A percentile compares a stretch with the other conserved stretches of the same genome.
Evolutionary conservation across 1,140 invertebrate species (phyloP).

Genomic region (Drosophila seguyi): DNA sequence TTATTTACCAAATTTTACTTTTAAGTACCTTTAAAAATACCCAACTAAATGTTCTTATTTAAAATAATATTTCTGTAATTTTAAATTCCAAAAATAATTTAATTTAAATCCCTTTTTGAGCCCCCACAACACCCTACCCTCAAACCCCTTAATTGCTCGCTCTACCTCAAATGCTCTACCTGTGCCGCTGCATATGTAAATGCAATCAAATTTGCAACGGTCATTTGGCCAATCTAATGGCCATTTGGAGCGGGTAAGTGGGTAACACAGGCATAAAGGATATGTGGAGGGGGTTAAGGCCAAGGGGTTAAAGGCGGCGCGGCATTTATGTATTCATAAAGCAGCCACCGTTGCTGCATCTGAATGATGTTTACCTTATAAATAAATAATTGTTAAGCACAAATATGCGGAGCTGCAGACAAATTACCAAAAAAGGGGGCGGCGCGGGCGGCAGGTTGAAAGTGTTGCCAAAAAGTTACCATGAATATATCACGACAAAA

Average conservation of each 20-base stretch:
- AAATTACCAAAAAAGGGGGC: conserved; percentile 58
- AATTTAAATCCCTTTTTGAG: background rate
- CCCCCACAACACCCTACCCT: too few relatives aligned
- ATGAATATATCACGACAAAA: background rate
- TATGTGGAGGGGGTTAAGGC: background rate
- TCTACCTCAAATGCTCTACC: background rate
- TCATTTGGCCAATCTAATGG: conserved; percentile 81
- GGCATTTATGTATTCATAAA: conserved; percentile 73
- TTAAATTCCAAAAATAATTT: background rate
- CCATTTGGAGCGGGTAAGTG: conserved; percentile 45
- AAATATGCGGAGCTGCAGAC: conserved; percentile 71
- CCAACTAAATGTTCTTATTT: background rate
- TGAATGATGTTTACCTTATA: conserved; percentile 83
- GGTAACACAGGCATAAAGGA: background rate
- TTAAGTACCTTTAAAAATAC: background rate
- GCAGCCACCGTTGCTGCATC: conserved; percentile 59
- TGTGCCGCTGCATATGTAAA: conserved; percentile 72
- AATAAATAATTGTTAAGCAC: conserved; percentile 80
- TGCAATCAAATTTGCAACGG: conserved; percentile 81
- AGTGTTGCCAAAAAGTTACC: conserved; percentile 66
- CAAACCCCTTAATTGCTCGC: background rate
- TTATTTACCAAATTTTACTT: background rate
- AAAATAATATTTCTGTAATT: background rate
- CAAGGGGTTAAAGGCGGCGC: conserved; percentile 26
- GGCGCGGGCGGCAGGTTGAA: conserved; percentile 16